Evolutionary conservation across 2,888 invertebrate genomes (phyloP).

Genomic region (Volucella inflata): DNA sequence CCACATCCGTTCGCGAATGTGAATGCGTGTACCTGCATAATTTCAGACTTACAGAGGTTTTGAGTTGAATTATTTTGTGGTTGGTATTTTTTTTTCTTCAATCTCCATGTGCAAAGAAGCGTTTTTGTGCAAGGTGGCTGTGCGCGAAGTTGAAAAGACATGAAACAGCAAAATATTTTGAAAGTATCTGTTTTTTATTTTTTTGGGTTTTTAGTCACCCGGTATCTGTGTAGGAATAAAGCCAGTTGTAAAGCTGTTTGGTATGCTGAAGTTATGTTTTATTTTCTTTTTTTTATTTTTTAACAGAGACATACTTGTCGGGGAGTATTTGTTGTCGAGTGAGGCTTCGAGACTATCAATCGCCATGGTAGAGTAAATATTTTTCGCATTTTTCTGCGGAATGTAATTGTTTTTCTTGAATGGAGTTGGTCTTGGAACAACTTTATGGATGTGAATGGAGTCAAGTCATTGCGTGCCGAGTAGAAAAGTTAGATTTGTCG

Average conservation of each 20-base stretch:
- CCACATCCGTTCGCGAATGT: conserved; percentile 64
- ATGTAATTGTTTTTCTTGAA: conserved; percentile 29
- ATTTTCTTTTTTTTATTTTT: conserved; percentile 35
- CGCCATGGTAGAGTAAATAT: conserved; percentile 50
- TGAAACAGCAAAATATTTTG: conserved; percentile 47
- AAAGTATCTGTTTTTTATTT: conserved; percentile 2
- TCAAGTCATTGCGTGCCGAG: conserved; percentile 7
- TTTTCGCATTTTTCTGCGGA: conserved; percentile 49
- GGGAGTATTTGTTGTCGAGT: conserved; percentile 46
- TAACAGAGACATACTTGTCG: conserved; percentile 50
- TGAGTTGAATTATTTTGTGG: neutral
- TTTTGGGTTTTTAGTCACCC: conserved; percentile 11
- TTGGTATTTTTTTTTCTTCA: conserved; percentile 9
- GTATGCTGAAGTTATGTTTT: conserved; percentile 63
- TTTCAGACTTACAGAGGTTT: conserved; percentile 37
- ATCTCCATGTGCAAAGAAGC: conserved; percentile 27
- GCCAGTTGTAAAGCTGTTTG: conserved; percentile 63
- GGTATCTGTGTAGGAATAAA: conserved; percentile 34
- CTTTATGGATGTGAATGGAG: conserved; percentile 41
- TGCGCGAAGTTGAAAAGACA: conserved; percentile 42
- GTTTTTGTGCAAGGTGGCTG: conserved; percentile 68
- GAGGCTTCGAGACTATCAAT: conserved; percentile 49
- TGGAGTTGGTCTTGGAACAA: neutral
- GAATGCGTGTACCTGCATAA: conserved; percentile 73
- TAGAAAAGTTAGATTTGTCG: conserved; percentile 16